Evolutionary conservation across 2,113 vertebrate species (phyloP).

Genomic region (Pomatorhinus ruficollis): DNA sequence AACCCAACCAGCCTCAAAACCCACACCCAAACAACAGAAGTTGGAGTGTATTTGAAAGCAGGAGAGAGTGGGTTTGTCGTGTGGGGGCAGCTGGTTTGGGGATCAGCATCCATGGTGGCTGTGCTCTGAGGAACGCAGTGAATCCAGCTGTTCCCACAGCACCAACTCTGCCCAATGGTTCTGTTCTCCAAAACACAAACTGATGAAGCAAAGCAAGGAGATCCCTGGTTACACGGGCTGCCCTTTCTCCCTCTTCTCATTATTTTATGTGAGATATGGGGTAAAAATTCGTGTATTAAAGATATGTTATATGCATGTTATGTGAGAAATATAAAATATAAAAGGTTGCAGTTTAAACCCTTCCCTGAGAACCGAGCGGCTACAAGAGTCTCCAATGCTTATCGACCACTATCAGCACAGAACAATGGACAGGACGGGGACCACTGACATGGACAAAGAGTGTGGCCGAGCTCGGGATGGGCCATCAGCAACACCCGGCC

Average conservation of each 20-base stretch:
- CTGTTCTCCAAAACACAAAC: not conserved
- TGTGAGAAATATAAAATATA: too few species aligned
- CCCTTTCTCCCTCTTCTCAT: not conserved
- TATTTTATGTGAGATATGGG: too few species aligned
- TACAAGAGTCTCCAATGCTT: too few species aligned
- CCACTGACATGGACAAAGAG: too few species aligned
- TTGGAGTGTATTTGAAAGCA: not conserved
- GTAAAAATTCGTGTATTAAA: too few species aligned
- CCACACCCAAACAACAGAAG: not conserved
- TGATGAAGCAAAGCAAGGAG: not conserved
- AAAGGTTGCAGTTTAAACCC: too few species aligned
- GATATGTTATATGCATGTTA: too few species aligned
- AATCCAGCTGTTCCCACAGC: not conserved
- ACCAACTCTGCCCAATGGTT: not conserved
- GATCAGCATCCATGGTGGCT: not conserved
- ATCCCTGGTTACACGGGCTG: not conserved
- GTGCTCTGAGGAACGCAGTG: rapidly evolving
- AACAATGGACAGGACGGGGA: too few species aligned
- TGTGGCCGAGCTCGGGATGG: too few species aligned
- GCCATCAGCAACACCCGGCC: too few species aligned
- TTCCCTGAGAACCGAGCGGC: too few species aligned
- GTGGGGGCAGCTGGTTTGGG: not conserved
- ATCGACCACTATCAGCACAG: too few species aligned
- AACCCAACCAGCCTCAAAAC: not conserved
- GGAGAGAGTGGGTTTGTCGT: not conserved